phyloP scores from a whole-genome alignment of 2,888 invertebrate species.

The Parapristionchus giblindavisi region DNA sequence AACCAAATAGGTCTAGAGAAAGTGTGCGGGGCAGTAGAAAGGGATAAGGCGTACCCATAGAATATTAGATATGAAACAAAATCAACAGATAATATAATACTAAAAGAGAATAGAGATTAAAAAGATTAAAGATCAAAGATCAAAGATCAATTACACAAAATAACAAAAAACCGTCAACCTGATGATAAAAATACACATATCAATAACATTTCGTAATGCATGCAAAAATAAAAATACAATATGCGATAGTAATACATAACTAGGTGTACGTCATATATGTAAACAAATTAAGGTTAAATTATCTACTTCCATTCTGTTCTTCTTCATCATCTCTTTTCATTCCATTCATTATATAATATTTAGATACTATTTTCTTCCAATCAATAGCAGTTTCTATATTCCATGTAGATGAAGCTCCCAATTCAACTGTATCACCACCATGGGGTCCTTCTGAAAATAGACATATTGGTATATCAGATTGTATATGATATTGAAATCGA shows the following conservation, averaged over 20 bases:
- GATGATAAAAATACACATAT: conserved; percentile 4
- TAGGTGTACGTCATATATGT: too few relatives aligned
- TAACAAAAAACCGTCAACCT: not conserved
- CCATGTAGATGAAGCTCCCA: conserved; percentile 45
- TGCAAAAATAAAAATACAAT: too few relatives aligned
- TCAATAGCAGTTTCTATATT: conserved; percentile 66
- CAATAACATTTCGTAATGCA: not conserved
- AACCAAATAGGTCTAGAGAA: not conserved
- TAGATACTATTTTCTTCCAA: conserved; percentile 67
- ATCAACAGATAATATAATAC: not conserved
- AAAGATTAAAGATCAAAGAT: not conserved
- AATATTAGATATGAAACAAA: not conserved
- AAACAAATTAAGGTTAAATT: too few relatives aligned
- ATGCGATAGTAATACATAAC: too few relatives aligned
- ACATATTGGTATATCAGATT: not conserved
- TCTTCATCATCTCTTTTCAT: too few relatives aligned
- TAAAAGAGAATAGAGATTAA: conserved; percentile 4
- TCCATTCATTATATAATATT: too few relatives aligned
- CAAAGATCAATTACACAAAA: not conserved
- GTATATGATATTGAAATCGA: too few relatives aligned
- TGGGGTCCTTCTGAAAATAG: conserved; percentile 38
- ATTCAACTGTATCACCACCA: conserved; percentile 15
- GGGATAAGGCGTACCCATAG: not conserved
- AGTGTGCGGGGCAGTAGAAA: not conserved
- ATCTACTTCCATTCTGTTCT: too few relatives aligned